Conservation (phyloP, 2,113 vertebrate species). For the Megaceryle maxima region DNA sequence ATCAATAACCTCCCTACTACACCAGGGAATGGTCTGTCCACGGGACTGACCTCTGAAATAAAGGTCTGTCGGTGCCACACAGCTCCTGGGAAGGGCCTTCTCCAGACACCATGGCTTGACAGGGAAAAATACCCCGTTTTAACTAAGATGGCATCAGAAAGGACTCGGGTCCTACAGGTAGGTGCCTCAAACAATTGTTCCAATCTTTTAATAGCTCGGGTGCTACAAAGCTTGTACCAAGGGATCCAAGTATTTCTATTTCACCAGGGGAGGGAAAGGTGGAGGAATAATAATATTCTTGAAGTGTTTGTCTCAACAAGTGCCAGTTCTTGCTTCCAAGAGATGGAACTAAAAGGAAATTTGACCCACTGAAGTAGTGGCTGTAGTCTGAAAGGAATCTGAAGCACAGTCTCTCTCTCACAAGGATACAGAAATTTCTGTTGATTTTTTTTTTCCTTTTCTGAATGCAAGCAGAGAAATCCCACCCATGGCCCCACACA, state of each 20-base stretch:
- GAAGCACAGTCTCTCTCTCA: fast-evolving
- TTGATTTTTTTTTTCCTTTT: background rate
- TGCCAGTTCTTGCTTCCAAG: background rate
- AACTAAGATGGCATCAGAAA: background rate
- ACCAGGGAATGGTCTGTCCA: fast-evolving
- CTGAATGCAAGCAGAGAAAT: background rate
- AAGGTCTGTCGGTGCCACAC: fast-evolving
- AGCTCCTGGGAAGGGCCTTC: background rate
- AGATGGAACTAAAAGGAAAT: background rate
- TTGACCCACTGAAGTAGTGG: background rate
- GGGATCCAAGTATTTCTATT: background rate
- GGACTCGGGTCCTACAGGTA: background rate
- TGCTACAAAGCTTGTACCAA: background rate
- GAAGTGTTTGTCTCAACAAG: background rate
- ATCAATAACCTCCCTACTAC: background rate
- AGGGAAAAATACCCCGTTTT: background rate
- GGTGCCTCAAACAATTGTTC: background rate
- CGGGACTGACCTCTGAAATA: background rate
- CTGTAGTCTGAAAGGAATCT: background rate
- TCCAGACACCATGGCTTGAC: background rate
- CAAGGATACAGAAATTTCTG: background rate
- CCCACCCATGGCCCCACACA: background rate
- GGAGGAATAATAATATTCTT: background rate
- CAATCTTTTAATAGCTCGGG: background rate
- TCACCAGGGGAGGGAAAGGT: background rate